These are phyloP conservation scores for Phytoseiulus persimilis DNA, from an alignment of 2,888 invertebrate species.

Conservation along the genomic window DNA sequence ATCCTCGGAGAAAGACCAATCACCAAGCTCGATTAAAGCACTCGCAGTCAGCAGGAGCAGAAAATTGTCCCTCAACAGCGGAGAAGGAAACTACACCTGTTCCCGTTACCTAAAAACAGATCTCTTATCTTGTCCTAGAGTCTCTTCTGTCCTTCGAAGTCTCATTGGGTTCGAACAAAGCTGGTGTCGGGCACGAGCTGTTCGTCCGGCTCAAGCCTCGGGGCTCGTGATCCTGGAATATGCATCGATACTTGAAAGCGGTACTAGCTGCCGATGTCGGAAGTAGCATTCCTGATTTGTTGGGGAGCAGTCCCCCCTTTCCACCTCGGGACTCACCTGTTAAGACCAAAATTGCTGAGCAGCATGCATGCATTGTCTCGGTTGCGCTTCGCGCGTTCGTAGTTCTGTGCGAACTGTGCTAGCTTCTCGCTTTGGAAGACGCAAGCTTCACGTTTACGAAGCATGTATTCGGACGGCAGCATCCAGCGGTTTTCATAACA, in stretches of 20 bases:
- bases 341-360: slow-evolving; percentile 27
- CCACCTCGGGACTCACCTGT: neutral
- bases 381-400: slow-evolving; percentile 42
- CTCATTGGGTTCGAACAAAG: neutral
- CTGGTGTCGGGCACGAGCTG: neutral
- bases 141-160: neutral
- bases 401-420: slow-evolving; percentile 45
- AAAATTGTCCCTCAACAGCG: neutral
- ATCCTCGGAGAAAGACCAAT: neutral
- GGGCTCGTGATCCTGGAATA: slow-evolving; percentile 24
- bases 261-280: too few species aligned
- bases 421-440: slow-evolving; percentile 60
- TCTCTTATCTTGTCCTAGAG: neutral
- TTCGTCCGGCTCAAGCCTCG: neutral
- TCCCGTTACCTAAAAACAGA: neutral
- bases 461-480: slow-evolving; percentile 80
- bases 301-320: too few species aligned
- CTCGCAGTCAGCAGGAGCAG: neutral
- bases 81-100: neutral
- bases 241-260: neutral
- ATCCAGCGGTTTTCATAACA: slow-evolving; percentile 94
- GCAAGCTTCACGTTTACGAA: slow-evolving; percentile 78
- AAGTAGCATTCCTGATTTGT: too few species aligned
- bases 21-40: neutral
- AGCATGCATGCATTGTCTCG: slow-evolving; percentile 14